Evolutionary conservation across 2,797 vertebrate species (phyloP), one percentile per base, ranked within the genome.

Genomic region (Hozukius guyotensis): DNA sequence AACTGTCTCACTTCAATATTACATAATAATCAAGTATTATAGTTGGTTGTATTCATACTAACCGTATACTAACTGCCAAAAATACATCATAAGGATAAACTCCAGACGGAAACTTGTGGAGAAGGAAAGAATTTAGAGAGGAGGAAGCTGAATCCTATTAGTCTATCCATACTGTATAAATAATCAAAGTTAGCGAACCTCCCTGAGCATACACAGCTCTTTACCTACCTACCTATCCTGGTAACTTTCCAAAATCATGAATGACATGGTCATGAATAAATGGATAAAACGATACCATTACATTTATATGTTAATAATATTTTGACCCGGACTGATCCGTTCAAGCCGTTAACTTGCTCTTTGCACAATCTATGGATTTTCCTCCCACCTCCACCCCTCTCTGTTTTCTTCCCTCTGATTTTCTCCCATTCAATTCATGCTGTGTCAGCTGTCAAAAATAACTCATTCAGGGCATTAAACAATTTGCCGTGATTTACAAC

Each of bases 401-500:
- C 53, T 68, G 53, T 31, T 72, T 72, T 67, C 78, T 70, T 85
- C 78, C 87, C 38, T 83, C 71, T 57, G 61, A 64, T 77, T 70
- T 86, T 77, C 73, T 60, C 61, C 62, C 71, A 71, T 77, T 79
- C 84, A 61, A 87, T 77, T 92, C 90, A 75, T 71, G 82, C 87
- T 85, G 82, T 86, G 90, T 91, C 84, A 82, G 83, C 89, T 87
- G 81, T 89, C 91, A 88, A 67, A 70, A 84, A 83, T 91, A 93
- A 91, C 83, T 94, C 89, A 94, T 94, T 92, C 90, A 77, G 71
- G 74, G 77, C 80, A 90, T 93, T 94, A 90, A 94, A 92, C 92
- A 87, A 89, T 94, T 94, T 93, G 66, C 84, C 66, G 60, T 95
- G 94, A 93, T 95, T 94, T 94, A 94, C 92, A 86, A 42, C 76